phyloP scores from a whole-genome alignment of 2,113 vertebrate species.

The Festucalex cinctus region DNA sequence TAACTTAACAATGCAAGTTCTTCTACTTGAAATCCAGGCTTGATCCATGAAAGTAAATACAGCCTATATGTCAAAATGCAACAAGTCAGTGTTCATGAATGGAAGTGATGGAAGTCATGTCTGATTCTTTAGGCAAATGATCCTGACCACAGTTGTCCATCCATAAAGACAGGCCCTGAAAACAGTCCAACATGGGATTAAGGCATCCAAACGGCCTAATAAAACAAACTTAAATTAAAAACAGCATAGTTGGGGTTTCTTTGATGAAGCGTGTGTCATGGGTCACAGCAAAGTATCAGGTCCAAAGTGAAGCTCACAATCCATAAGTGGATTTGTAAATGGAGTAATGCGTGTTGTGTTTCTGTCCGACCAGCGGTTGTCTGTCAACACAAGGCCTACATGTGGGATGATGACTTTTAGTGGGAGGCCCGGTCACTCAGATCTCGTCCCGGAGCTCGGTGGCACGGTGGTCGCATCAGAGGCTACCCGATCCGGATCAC shows the following conservation, averaged over 20 bases:
- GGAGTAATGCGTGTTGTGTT: conserved; percentile 28
- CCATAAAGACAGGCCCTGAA: conserved; percentile 35
- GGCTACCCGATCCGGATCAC: conserved; percentile 25
- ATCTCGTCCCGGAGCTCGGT: conserved; percentile 34
- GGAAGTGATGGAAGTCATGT: conserved; percentile 44
- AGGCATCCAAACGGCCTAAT: conserved; percentile 67
- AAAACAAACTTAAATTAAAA: conserved; percentile 7
- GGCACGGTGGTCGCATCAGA: conserved; percentile 28
- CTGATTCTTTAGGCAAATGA: conserved; percentile 31
- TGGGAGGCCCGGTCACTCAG: conserved; percentile 32
- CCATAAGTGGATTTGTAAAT: conserved; percentile 35
- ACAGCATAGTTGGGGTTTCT: conserved; percentile 35
- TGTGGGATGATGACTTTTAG: conserved; percentile 8
- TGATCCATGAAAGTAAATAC: conserved; percentile 55
- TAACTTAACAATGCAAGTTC: conserved; percentile 70
- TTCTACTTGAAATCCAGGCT: conserved; percentile 65
- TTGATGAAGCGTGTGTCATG: conserved; percentile 20
- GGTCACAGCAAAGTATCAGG: conserved; percentile 21
- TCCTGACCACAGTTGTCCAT: conserved; percentile 25
- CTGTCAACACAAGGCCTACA: conserved; percentile 44
- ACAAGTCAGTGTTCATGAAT: conserved; percentile 40
- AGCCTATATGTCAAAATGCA: conserved; percentile 54
- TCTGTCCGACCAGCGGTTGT: conserved; percentile 67
- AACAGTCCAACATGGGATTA: conserved; percentile 60
- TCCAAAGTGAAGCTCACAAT: conserved; percentile 49